Evolutionary conservation across 2,113 vertebrate genomes (phyloP), one percentile per base, ranked within the genome.

Genomic region (Spea bombifrons): DNA sequence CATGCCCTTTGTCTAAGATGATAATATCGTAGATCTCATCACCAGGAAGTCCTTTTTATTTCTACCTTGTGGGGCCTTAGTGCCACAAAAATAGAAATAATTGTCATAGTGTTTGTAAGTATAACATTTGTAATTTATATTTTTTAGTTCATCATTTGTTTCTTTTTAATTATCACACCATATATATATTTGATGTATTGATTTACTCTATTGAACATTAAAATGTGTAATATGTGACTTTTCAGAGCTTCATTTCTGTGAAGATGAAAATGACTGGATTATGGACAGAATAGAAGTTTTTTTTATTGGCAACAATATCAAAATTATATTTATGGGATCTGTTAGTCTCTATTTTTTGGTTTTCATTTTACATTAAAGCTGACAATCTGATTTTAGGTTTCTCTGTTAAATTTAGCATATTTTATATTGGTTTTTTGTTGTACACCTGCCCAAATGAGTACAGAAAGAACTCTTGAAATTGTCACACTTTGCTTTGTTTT

Each of bases 81-180:
- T 87, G 86, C 83, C 63, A 47, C 72, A 86, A 88, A 76, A 81
- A 84, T 82, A 81, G 70, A 86, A 91, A 85, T 86, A 88, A 87
- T 87, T 87, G 86, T 84, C 84, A 87, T 87, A 66, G 81, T 15
- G 30, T 89, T 84, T 90, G 91, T 92, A 92, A 93, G 90, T 92
- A 92, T 86, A 72, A 83, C 87, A 87, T 90, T 86, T 82, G 13
- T 46, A 30, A 46, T 30, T 72, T 73, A n/a, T 8, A 64, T 71
- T 66, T 5, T 72, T 6, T 45, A 2, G 17, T 88, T 84, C 30
- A 9, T 17, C 53, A 52, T 73, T 63, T 52, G 7, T 49, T 78
- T 64, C 79, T 47, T 83, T 83, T 70, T 50, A 16, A 72, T 17
- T 81, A 81, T 72, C 15, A 46, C 3, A 16, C 4, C 79, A 81